Evolutionary conservation across 2,113 vertebrate genomes (phyloP), one percentile per base, ranked within the genome.

Genomic region (Brachyhypopomus occidentalis): DNA sequence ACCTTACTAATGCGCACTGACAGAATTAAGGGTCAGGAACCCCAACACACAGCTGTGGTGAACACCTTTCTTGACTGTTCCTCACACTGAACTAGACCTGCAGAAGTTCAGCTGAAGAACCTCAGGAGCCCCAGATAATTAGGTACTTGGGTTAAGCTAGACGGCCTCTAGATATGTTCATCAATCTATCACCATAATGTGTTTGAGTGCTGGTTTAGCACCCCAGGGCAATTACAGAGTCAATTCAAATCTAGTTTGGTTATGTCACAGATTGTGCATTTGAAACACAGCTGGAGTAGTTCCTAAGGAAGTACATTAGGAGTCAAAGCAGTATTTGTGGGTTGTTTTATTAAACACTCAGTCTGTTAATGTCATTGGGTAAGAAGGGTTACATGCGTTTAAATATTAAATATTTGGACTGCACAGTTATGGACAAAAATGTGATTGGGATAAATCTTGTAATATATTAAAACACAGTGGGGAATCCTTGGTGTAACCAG

Each of bases 141-240:
- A 67, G 63, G 27, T 67, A 41, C 66, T 41, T 38, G 34, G 66
- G 66, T 41, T 70, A 70, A 41, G 20, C 34, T 38, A 41, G 36
- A 12, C 19, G 36, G 34, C 19, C 64, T 67, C 64, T 67, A 34
- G 64, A 36, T 19, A 67, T 20, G 64, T 38, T 67, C 64, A 77
- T 66, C 25, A 66, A 14, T 66, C 75, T 25, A 48, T 55, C n/a
- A 64, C 7, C 45, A 41, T 77, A 48, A 77, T 67, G 34, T 64
- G 62, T 19, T 56, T 67, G 34, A 77, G 75, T 67, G 75, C 5
- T 78, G 63, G 66, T 69, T 69, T 38, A 58, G n/a, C 75, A 67
- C 30, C 45, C 19, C 30, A 8, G 60, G 52, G 25, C 60, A 66
- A 52, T 30, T 66, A 77, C 8, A 36, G 25, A n/a, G 9, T 30